Conservation (phyloP, 2,797 vertebrate genomes). For the Pseudochaenichthys georgianus region DNA sequence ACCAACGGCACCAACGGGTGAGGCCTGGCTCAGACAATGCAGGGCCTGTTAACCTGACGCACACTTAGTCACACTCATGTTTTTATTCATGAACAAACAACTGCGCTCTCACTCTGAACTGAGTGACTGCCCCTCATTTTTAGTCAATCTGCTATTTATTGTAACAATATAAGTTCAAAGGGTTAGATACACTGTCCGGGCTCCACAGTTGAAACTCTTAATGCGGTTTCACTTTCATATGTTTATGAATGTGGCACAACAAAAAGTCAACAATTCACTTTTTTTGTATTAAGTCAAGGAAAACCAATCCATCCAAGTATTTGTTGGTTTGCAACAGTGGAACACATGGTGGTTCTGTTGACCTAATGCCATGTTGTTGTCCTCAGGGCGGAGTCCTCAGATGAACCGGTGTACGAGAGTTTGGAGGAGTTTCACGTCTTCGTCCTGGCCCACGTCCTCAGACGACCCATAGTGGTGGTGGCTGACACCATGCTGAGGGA, state of each 20-base stretch:
- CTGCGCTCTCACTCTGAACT: constrained; percentile 37
- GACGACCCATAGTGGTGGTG: constrained; percentile 95
- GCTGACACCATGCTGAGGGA: constrained; percentile 98
- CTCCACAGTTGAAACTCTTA: background rate
- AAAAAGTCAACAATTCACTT: background rate
- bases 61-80: constrained; percentile 55
- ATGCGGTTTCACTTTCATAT: background rate
- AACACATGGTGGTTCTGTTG: constrained; percentile 5
- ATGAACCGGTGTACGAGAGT: constrained; percentile 97
- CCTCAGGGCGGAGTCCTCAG: constrained; percentile 88
- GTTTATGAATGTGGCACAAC: background rate
- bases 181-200: constrained; percentile 1
- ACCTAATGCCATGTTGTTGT: background rate
- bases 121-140: constrained; percentile 30
- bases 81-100: constrained; percentile 68
- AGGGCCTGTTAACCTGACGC: constrained; percentile 47
- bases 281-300: background rate
- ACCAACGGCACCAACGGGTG: constrained; percentile 88
- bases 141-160: constrained; percentile 38
- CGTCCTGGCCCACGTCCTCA: constrained; percentile 94
- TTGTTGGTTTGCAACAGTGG: background rate
- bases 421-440: constrained; percentile 98
- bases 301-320: background rate
- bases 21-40: constrained; percentile 65
- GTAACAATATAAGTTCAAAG: constrained; percentile 10